These are phyloP conservation scores for Baronia brevicornis DNA, from an alignment of 2,888 invertebrate species.

Conservation along the genomic window DNA sequence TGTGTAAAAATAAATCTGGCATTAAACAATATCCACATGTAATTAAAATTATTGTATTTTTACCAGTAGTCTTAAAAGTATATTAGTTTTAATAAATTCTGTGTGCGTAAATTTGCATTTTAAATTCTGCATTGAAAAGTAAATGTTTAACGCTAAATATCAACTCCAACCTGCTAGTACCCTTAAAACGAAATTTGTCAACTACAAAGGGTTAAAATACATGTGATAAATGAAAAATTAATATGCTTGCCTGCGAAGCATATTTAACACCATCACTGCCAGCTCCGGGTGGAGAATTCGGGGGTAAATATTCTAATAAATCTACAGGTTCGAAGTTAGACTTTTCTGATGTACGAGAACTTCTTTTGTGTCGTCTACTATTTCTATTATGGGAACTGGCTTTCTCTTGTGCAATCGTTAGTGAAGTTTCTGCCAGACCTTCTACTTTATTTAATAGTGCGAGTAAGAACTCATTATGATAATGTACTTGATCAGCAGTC, in stretches of 20 bases:
- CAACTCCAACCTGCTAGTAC: no score
- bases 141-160: no score
- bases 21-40: no score
- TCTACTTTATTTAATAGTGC: slow-evolving; percentile 86
- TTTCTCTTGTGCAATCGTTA: slow-evolving; percentile 59
- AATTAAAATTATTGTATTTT: no score
- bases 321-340: slow-evolving; percentile 78
- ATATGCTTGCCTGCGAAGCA: slow-evolving; percentile 52
- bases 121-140: no score
- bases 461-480: slow-evolving; percentile 89
- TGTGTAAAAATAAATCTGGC: no score
- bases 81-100: no score
- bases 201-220: slow-evolving; percentile 1
- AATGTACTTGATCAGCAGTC: slow-evolving; percentile 82
- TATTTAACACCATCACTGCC: slow-evolving; percentile 70
- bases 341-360: slow-evolving; percentile 73
- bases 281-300: slow-evolving; percentile 70
- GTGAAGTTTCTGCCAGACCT: slow-evolving; percentile 60
- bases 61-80: no score
- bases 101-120: no score
- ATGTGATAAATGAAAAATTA: background rate
- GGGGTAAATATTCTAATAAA: slow-evolving; percentile 74
- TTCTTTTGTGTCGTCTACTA: slow-evolving; percentile 69
- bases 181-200: background rate
- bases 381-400: slow-evolving; percentile 55